These are phyloP conservation scores for Porites divaricata DNA, from an alignment of 92 coral and sea anemone species.

Conservation along the genomic window DNA sequence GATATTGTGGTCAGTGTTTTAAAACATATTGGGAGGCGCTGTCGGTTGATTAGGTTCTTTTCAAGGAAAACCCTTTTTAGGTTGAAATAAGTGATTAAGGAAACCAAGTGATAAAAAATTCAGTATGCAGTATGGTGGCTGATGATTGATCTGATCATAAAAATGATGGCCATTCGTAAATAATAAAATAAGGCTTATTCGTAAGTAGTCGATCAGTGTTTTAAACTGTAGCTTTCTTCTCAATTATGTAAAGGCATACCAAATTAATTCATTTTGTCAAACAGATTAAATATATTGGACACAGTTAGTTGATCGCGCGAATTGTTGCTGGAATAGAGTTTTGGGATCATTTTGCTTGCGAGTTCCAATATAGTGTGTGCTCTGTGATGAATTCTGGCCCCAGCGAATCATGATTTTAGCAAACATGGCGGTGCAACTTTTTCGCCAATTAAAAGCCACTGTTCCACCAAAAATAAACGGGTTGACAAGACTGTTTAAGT, in stretches of 20 bases:
- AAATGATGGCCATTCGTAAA: too few relatives aligned
- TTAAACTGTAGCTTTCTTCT: not conserved
- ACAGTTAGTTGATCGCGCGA: not conserved
- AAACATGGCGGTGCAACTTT: slow-evolving; percentile 17
- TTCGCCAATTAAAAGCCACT: slow-evolving; percentile 28
- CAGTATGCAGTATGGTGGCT: too few relatives aligned
- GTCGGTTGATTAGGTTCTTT: too few relatives aligned
- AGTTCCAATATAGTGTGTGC: not conserved
- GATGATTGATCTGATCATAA: too few relatives aligned
- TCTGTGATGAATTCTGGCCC: not conserved
- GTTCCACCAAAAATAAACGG: slow-evolving; percentile 81
- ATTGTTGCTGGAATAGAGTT: not conserved
- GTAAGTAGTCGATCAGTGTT: too few relatives aligned
- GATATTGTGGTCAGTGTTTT: too few relatives aligned
- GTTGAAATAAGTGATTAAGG: too few relatives aligned
- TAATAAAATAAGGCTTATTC: too few relatives aligned
- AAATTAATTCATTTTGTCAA: not conserved
- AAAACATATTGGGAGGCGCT: too few relatives aligned
- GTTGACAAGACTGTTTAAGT: slow-evolving; percentile 78
- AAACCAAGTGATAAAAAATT: too few relatives aligned
- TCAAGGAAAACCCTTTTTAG: too few relatives aligned
- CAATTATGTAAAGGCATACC: not conserved
- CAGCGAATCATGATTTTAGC: not conserved
- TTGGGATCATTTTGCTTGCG: not conserved
- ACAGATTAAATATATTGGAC: not conserved